Base-by-base conservation (phyloP, 2,797 vertebrate species). In the Macropodus opercularis region DNA sequence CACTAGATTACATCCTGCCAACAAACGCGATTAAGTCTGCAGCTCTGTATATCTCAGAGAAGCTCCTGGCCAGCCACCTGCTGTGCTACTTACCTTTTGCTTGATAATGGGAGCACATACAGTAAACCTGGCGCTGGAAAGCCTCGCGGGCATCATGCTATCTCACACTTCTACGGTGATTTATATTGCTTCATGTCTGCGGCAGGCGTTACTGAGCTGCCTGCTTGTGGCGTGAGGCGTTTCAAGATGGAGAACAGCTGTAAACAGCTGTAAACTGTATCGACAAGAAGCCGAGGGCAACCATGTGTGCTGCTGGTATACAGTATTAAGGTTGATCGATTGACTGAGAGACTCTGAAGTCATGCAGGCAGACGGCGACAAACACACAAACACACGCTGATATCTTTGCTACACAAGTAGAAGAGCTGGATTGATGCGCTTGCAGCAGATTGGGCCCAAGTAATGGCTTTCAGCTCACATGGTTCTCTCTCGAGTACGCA, bases 121-220 rank as follows among this genome's bases (percentile, higher is more conserved):
- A 54, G 64, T 48, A 72, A 81, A 64, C 73, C 73, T 49, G 73
- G 52, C 21, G 8, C 65, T 62, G 63, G 58, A 72, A 68, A 58
- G 29, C 68, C 76, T 80, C 26, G 3, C 10, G 54, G 77, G 80
- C 73, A 64, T 69, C 41, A 49, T 31, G 59, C 72, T 75, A 80
- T 80, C 77, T 63, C 64, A 79, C 51, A 75, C 82, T 85, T 81
- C 61, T 57, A 35, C 67, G 75, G 60, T 85, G 79, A 87, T 90
- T 82, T 83, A 81, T 84, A 87, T 72, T 43, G 56, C 67, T 78
- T 72, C 67, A 54, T 69, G 77, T 70, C 72, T 72, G 62, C 14
- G 1, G 74, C 73, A 63, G 70, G 41, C 43, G 35, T 51, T 54
- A 57, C 22, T 42, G 63, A 69, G 67, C 51, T 46, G 34, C 56